Base-by-base conservation (phyloP, 2,888 invertebrate species). In the Himalopsyche tibetana region DNA sequence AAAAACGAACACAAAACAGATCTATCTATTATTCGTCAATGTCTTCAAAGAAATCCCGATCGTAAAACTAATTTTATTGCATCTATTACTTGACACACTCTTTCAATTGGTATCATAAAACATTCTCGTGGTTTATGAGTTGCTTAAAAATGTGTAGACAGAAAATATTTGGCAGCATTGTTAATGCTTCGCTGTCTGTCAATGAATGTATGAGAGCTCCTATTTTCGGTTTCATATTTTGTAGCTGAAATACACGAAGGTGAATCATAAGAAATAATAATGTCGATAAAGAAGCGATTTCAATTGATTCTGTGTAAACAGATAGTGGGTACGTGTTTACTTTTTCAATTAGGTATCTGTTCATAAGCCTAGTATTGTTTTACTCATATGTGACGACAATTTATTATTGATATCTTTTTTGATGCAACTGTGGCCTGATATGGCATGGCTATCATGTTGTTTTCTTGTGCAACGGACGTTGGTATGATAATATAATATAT, bases 221-320 rank as follows among this genome's bases (percentile, higher is more conserved):
- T 38, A 74, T 74, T 74, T 74, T 74, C 4, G 12, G 63, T 63
- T 63, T 63, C 63, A 28, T 63, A 36, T 28, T 74, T 74, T 74
- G 74, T 74, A 36, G 36, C 38, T 36, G 36, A 74, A 36, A 38
- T 74, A 36, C 15, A 36, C 15, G 36, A 5, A 36, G 38, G 36
- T 74, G 74, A 74, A 74, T 74, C 74, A 74, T 74, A 3, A 74
- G 8, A 74, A 63, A 63, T 63, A 63, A n/a, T 63, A n/a, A 63
- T 63, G 3, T 63, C 28, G 74, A 74, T 74, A 74, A 74, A 74
- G 74, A 74, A 36, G 36, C 74, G 74, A 74, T 74, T 74, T 74
- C 74, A 74, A 74, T 74, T 36, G 74, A 74, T 74, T 28, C 51
- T 11, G 74, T 74, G 19, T 74, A 74, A 36, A 74, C 74, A 74